Base-by-base conservation (phyloP, 1,140 invertebrate genomes). In the Scylla paramamosain region DNA sequence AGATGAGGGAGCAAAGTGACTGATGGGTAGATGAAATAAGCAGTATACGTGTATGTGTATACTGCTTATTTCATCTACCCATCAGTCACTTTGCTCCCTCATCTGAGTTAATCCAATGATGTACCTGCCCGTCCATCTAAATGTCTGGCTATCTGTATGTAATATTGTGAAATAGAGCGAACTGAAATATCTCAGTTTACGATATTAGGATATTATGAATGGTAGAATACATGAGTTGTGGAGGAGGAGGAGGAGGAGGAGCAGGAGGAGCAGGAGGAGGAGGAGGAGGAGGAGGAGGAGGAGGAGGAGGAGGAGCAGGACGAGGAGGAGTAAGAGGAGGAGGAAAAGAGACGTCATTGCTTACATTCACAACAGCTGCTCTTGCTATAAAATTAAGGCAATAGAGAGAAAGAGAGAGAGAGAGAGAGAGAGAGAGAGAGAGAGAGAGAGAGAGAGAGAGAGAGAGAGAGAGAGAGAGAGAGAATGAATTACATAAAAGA, bases 341-440 rank as follows among this genome's bases (percentile, higher is more conserved):
- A 86, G 31, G 48, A 84, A 67, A 28, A 93, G 0, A 83, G 82
- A 59, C 45, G 28, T 12, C n/a, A 77, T 10, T 29, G 1, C 20
- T 59, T 59, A 16, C 52, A 59, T 59, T 45, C n/a, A 29, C 10
- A 28, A 77, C n/a, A 77, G 91, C n/a, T 29, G 39, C 14, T 10
- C 28, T 67, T n/a, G 29, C 25, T 12, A 77, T 29, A 20, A 48
- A 77, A 20, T 28, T 28, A 52, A 29, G 59, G 14, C 7, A 92
- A 31, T 14, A 77, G 7, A 25, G 59, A 39, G 39, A 39, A 6
- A 39, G 39, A 39, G 39, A 39, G 39, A 39, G 39, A 59, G 48
- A 59, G 89, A 46, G 39, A 59, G 29, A 29, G 89, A 91, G 89
- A 29, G 16, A 29, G 89, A 91, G 89, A 59, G n/a, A 32, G 32